Evolutionary conservation across 2,888 invertebrate species (phyloP), one percentile per base, ranked within the genome.

Genomic region (Sphaeridia pumilis): DNA sequence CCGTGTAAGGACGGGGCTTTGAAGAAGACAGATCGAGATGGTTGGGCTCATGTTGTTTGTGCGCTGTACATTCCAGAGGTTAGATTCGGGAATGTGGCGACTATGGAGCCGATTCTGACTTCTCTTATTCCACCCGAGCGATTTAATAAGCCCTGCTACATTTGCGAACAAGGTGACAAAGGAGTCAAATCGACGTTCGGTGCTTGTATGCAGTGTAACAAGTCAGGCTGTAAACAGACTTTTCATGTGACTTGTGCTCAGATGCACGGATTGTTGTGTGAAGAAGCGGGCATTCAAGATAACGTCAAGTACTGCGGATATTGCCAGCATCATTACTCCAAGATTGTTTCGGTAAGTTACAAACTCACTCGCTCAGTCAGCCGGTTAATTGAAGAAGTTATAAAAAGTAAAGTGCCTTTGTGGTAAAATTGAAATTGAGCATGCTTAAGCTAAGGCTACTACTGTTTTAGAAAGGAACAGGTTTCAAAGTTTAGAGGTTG

Each of bases 281-380:
- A 97, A 71, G 95, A 95, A 70, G 92, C 92, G 43, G 93, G 93
- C 38, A 90, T 88, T 72, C 76, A 88, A 67, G 92, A 94, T 71
- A 94, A 94, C 76, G 95, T 97, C 46, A 95, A 94, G 69, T 97
- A 95, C 72, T 95, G 94, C 70, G 97, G 97, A 44, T 97, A 95
- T 71, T 97, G 95, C 71, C 95, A 97, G 72, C 90, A 92, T 71
- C 95, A 97, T 72, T 92, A 92, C 71, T 84, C 89, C 67, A 94
- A 94, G 79, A 75, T 93, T n/a, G n/a, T n/a, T n/a, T n/a, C n/a
- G 17, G 38, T 38, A 38, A 38, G 38, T 10, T 31, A 31, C 7
- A 31, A 10, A 14, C 14, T 10, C 7, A 10, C 31, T 31, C n/a
- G n/a, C n/a, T n/a, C n/a, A n/a, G n/a, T n/a, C n/a, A n/a, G n/a